Evolutionary conservation across 2,797 vertebrate genomes (phyloP), one percentile per base, ranked within the genome.

Genomic region (Poecilia gillii): DNA sequence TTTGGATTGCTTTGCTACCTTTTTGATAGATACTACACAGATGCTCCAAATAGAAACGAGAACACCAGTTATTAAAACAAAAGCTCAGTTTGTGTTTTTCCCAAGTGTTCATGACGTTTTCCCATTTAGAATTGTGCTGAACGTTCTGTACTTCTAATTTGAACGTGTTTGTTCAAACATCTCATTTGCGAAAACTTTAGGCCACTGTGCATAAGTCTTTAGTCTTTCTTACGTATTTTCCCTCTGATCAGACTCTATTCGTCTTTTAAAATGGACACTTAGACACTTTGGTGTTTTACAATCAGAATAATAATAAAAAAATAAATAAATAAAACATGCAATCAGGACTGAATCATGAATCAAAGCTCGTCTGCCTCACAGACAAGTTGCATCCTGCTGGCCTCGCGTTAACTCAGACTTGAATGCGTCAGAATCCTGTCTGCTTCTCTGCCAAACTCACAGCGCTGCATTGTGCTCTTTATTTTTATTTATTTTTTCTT

Each of bases 401-500:
- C 62, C 31, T 36, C 62, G 9, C 64, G 20, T 68, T 68, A 41
- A 25, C 64, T 39, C 62, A 12, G 64, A 66, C 33, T 57, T 18
- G 46, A 47, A 51, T 79, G 78, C 46, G 20, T 88, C 84, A 86
- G 75, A 89, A 53, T 68, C 33, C 45, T 41, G 70, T 81, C 75
- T 84, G 76, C 77, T 66, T 79, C 81, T 82, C 71, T 70, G 75
- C 14, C 28, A 57, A 81, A 75, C 31, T 72, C 47, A 46, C 57
- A 68, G 72, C 75, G 57, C 74, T 73, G 57, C 79, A 85, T 81
- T 78, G 71, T 72, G 23, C 77, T 77, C 20, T 64, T 77, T 23
- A 75, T 85, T 88, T 86, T 88, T 75, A 18, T 49, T 49, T 49
- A 20, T 71, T 75, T 13, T 51, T 76, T 25, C 59, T 85, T 87